Percentiles rank a stretch among this genome's conserved stretches.
Evolutionary conservation across 2,113 vertebrate species (phyloP).

Genomic region (Xenopus tropicalis): DNA sequence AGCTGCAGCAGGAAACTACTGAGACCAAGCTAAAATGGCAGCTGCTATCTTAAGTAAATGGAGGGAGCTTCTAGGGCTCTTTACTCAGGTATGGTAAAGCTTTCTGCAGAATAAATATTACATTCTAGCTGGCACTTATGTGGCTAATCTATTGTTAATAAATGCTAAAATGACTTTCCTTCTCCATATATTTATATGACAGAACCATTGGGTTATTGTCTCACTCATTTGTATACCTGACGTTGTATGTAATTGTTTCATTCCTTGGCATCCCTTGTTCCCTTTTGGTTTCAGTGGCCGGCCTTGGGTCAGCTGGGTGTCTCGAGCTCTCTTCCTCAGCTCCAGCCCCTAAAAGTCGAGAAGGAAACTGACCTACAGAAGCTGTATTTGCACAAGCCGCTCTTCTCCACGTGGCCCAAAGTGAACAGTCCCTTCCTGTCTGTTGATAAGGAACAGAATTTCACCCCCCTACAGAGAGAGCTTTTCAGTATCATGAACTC

Average conservation of each 20-base stretch:
- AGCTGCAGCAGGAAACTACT: no score
- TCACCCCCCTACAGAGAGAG: conserved; percentile 79
- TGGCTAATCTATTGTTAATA: no score
- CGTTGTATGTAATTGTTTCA: neutral
- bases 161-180: no score
- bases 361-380: conserved; percentile 64
- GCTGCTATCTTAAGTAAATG: no score
- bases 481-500: conserved; percentile 86
- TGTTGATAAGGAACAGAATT: conserved; percentile 40
- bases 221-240: neutral
- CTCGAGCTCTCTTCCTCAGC: conserved; percentile 64
- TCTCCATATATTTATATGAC: no score
- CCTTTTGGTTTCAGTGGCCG: conserved; percentile 73
- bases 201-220: no score
- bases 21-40: no score
- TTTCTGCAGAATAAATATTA: no score
- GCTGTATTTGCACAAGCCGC: conserved; percentile 76
- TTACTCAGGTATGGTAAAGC: no score
- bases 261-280: neutral
- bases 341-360: conserved; percentile 60
- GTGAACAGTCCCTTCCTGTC: conserved; percentile 65
- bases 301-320: conserved; percentile 74
- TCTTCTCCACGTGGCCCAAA: conserved; percentile 71
- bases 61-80: no score
- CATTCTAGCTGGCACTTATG: no score